These are phyloP conservation scores for Gadus chalcogrammus DNA, from an alignment of 2,113 vertebrate species.

Conservation along the genomic window DNA sequence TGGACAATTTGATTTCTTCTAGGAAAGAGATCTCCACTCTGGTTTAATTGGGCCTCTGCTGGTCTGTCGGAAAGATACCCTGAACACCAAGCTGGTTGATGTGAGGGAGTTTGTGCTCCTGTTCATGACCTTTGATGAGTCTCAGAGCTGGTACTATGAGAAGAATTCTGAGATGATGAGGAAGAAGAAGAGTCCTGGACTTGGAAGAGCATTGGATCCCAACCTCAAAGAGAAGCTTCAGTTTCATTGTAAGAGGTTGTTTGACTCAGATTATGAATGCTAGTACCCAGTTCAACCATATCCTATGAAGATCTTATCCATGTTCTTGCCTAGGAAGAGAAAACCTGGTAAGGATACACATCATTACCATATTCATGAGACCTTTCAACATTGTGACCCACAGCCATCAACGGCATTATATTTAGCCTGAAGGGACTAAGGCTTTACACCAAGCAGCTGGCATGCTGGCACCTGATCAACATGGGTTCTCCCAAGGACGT, in stretches of 20 bases:
- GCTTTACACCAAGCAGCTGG: conserved; percentile 85
- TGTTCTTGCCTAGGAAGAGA: too few species aligned
- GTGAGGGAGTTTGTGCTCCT: conserved; percentile 83
- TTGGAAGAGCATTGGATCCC: conserved; percentile 43
- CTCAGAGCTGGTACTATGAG: conserved; percentile 91
- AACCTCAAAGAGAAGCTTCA: conserved; percentile 66
- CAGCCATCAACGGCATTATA: conserved; percentile 92
- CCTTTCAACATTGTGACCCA: neutral
- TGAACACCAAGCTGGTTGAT: conserved; percentile 46
- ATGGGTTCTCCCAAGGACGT: conserved; percentile 85
- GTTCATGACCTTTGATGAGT: conserved; percentile 95
- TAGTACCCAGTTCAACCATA: too few species aligned
- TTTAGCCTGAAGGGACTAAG: conserved; percentile 84
- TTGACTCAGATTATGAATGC: too few species aligned
- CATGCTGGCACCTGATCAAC: conserved; percentile 87
- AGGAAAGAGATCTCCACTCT: conserved; percentile 91
- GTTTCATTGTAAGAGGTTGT: conserved; percentile 78
- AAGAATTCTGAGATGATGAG: conserved; percentile 62
- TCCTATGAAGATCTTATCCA: too few species aligned
- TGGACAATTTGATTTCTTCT: conserved; percentile 21
- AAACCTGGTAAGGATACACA: too few species aligned
- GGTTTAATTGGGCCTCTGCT: conserved; percentile 91
- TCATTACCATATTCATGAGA: neutral
- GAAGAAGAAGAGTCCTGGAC: conserved; percentile 51
- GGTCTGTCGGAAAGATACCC: conserved; percentile 82